Evolutionary conservation across 1,140 invertebrate species (phyloP).

Genomic region (Monomorium pharaonis): DNA sequence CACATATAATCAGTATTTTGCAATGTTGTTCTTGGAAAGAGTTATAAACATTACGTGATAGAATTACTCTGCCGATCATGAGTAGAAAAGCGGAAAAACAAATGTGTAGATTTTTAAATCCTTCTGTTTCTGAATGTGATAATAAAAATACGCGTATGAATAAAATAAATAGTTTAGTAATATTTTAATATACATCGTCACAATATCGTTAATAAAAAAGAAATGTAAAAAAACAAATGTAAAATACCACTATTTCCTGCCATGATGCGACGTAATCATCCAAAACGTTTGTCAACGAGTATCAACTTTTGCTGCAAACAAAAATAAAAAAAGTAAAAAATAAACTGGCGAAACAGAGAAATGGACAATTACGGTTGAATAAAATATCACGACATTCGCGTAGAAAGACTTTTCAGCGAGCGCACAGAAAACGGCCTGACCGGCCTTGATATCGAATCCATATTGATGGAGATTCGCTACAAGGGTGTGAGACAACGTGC

Average conservation of each 20-base stretch:
- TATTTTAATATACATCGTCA: not conserved
- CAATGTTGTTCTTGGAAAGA: constrained; percentile 5
- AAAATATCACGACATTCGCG: constrained; percentile 46
- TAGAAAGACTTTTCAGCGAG: constrained; percentile 57
- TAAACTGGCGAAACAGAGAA: constrained; percentile 4
- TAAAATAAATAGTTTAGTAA: not conserved
- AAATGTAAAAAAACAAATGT: not conserved
- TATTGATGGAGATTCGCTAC: constrained; percentile 70
- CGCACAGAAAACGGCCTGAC: constrained; percentile 55
- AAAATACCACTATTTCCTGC: not conserved
- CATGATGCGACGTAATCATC: not conserved
- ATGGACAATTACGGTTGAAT: constrained; percentile 41
- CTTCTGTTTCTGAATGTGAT: not conserved
- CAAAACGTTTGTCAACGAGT: not conserved
- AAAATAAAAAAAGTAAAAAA: not conserved
- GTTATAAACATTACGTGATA: constrained; percentile 7
- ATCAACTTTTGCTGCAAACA: constrained; percentile 32
- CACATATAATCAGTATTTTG: constrained; percentile 4
- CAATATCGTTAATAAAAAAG: not conserved
- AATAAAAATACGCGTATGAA: not conserved
- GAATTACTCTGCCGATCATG: constrained; percentile 13
- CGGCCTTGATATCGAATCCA: constrained; percentile 73
- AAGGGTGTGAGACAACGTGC: constrained; percentile 72
- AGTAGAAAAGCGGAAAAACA: not conserved
- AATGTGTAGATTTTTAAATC: not conserved